Base-by-base conservation (phyloP, 1,140 invertebrate genomes). In the Psix sp. region DNA sequence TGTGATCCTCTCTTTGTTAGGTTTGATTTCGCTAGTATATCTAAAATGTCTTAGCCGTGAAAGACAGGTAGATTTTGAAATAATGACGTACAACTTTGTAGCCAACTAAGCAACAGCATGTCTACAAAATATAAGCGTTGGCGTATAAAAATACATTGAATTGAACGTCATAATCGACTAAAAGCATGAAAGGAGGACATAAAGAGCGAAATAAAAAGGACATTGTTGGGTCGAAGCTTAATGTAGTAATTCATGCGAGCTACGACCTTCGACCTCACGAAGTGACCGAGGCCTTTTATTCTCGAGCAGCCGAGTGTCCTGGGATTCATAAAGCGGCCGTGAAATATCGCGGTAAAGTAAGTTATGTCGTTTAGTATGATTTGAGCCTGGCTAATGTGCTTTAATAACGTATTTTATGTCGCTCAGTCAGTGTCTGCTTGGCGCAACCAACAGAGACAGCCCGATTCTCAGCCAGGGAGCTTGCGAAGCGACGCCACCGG, bases 321-420 rank as follows among this genome's bases (percentile, higher is more conserved):
- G 79, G 79, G 74, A 78, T 81, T 81, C 74, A 77, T 79, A 77
- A 81, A 81, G 74, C 76, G 77, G 54, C 74, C 72, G 77, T 81
- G 77, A 81, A 81, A 81, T 81, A 78, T 79, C 76, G 77, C 67
- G 68, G 76, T 67, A 81, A 79, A 81, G 77, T 79, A 79, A 80
- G 77, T 80, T 80, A 78, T 76, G 79, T 77, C 79, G 76, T 80
- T 80, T 80, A 80, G 74, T 79, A 79, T 77, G 79, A 80, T 80
- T 80, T 76, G 74, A 79, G 79, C 71, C 71, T 68, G 72, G 77
- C 77, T 80, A 80, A 80, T 80, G 74, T 77, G 72, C 75, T 80
- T 79, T 78, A 79, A 80, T 79, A 78, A 79, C 74, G 72, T 76
- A 77, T 80, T 80, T 76, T 79, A 74, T 65, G 71, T 67, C 45